phyloP scores from a whole-genome alignment of 2,113 vertebrate species.

The Noturus placidus region DNA sequence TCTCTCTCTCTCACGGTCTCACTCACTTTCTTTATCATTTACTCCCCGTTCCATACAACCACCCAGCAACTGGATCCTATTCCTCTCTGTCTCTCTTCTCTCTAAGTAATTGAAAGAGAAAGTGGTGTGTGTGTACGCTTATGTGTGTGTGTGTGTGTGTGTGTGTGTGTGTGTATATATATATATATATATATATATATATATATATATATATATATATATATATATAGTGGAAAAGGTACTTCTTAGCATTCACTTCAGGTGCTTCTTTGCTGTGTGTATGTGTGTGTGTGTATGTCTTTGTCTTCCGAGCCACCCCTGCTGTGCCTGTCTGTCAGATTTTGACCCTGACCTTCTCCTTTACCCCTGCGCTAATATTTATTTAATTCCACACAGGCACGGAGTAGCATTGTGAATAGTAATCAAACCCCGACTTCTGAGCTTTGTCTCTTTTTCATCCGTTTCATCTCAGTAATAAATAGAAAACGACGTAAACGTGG shows the following conservation, averaged over 20 bases:
- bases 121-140: not conserved
- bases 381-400: conserved; percentile 48
- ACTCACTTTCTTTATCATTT: not conserved
- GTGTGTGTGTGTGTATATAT: too few relatives aligned
- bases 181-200: not conserved
- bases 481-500: not conserved
- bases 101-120: not conserved
- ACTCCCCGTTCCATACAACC: not conserved
- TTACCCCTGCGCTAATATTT: conserved; percentile 50
- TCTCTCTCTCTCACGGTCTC: not conserved
- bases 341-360: conserved; percentile 49
- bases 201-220: not conserved
- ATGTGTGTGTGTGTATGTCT: conserved; percentile 41
- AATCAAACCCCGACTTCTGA: conserved; percentile 12
- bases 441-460: not conserved
- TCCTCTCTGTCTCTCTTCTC: not conserved
- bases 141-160: conserved; percentile 2
- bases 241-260: conserved; percentile 31
- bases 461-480: not conserved
- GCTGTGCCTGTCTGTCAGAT: conserved; percentile 46
- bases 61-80: not conserved
- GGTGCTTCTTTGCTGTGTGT: conserved; percentile 25
- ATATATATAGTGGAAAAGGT: not conserved
- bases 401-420: conserved; percentile 42
- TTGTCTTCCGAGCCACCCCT: conserved; percentile 8